Evolutionary conservation across 2,888 invertebrate species (phyloP), one percentile per base, ranked within the genome.

Genomic region (Euphydryas editha): DNA sequence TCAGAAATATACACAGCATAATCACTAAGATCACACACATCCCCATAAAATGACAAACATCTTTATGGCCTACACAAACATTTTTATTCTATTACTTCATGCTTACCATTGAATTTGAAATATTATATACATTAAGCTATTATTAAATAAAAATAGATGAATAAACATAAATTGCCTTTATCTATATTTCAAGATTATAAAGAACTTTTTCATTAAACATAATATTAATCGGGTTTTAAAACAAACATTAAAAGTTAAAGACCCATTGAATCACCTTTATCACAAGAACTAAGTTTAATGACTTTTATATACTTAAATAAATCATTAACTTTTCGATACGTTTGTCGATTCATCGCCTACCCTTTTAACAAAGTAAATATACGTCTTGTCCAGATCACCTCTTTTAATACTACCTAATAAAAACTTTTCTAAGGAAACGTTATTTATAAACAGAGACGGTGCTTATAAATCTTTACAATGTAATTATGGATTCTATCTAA

Each of bases 401-500:
- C 21, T 59, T 62, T 61, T 47, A 59, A 59, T 62, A 58, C 42
- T 67, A 60, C 62, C 46, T 60, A 57, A 60, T 59, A 63, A 67
- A 56, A 62, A 49, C 20, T 24, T 30, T 49, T 57, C 37, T 56
- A 60, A 30, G 47, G 51, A 67, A 67, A 49, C 63, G 20, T 39
- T 67, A 60, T 67, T 62, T 62, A 67, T 62, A 58, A 49, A 55
- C 47, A n/a, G 57, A 59, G 42, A 59, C 47, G 56, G 39, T n/a
- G 59, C 63, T 67, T 67, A 63, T 59, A 56, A 56, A 59, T 67
- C 59, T 60, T 63, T 63, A 60, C 59, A 42, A 56, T 57, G 56
- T 63, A 57, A 67, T 67, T 59, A 67, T 39, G 55, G 51, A 55
- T 46, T 59, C 55, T 37, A 58, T 67, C 62, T 59, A 30, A 24